Conservation (phyloP, 2,888 invertebrate genomes). For the Acanthococcus lagerstroemiae region DNA sequence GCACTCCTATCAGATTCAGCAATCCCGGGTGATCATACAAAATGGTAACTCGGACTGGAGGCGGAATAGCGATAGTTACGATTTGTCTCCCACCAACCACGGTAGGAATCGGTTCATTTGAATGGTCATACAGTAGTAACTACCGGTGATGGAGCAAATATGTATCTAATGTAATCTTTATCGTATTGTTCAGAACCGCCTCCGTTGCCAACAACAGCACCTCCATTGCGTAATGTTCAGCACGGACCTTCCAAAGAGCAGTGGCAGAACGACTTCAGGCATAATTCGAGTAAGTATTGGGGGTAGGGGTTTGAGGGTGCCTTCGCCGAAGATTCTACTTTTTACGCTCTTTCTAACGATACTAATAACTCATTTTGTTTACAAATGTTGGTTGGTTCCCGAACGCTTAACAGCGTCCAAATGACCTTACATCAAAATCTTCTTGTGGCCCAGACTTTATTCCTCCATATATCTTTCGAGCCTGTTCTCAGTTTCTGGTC, state of each 20-base stretch:
- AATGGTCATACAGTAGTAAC: not conserved
- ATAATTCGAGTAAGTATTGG: slow-evolving; percentile 30
- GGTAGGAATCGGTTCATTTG: not conserved
- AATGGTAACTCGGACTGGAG: slow-evolving; percentile 26
- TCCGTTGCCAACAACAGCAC: slow-evolving; percentile 50
- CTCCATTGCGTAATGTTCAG: slow-evolving; percentile 41
- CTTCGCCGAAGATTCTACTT: too few species aligned
- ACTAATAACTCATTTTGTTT: too few species aligned
- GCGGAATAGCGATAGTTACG: slow-evolving; percentile 13
- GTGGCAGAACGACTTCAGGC: slow-evolving; percentile 38
- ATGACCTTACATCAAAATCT: too few species aligned
- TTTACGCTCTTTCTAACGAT: too few species aligned
- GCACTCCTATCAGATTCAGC: slow-evolving; percentile 25
- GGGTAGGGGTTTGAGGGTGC: not conserved
- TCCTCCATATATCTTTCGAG: too few species aligned
- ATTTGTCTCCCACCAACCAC: slow-evolving; percentile 15
- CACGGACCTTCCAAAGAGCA: slow-evolving; percentile 35
- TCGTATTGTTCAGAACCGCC: slow-evolving; percentile 39
- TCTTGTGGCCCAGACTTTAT: too few species aligned
- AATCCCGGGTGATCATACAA: slow-evolving; percentile 13
- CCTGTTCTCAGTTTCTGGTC: too few species aligned
- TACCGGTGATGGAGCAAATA: not conserved
- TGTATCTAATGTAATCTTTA: not conserved
- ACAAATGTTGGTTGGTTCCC: too few species aligned
- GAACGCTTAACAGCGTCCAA: too few species aligned